A percentile compares a stretch with the other conserved stretches of the same genome.
Conservation (phyloP, 2,888 invertebrate species). For the Hemistola chrysoprasaria region DNA sequence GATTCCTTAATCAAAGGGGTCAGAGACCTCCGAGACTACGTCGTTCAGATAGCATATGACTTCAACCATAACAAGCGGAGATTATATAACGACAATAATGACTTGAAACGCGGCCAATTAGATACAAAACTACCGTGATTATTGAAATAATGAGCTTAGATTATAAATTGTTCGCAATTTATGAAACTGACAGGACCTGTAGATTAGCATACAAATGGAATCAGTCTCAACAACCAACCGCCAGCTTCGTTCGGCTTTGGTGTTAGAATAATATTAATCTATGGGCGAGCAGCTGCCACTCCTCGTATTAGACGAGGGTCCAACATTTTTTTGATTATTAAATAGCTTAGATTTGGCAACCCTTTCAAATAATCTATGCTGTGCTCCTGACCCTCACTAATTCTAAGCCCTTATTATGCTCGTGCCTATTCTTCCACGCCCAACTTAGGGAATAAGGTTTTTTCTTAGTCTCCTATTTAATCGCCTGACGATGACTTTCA, state of each 20-base stretch:
- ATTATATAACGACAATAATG: conserved; percentile 39
- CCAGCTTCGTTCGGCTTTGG: too few relatives aligned
- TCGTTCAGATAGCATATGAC: conserved; percentile 55
- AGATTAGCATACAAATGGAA: conserved; percentile 60
- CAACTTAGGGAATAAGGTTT: too few relatives aligned
- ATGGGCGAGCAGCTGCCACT: conserved; percentile 60
- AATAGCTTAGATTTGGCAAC: conserved; percentile 70
- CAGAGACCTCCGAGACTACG: conserved; percentile 51
- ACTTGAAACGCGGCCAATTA: conserved; percentile 12
- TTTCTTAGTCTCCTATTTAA: too few relatives aligned
- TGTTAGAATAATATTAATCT: conserved; percentile 70
- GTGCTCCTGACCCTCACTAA: conserved; percentile 53
- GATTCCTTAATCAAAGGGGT: conserved; percentile 74
- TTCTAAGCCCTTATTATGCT: conserved; percentile 47
- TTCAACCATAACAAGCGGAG: conserved; percentile 52
- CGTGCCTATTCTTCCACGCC: conserved; percentile 44
- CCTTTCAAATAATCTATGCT: conserved; percentile 69
- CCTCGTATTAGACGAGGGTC: conserved; percentile 49
- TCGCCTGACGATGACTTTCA: conserved; percentile 11
- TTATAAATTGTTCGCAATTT: conserved; percentile 26
- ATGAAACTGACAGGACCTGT: conserved; percentile 26
- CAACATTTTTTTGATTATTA: conserved; percentile 54
- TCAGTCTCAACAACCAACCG: conserved; percentile 34
- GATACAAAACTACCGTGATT: conserved; percentile 17
- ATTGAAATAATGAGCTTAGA: conserved; percentile 27